Conservation (phyloP, 2,113 vertebrate species). For the Terrapene triunguis region DNA sequence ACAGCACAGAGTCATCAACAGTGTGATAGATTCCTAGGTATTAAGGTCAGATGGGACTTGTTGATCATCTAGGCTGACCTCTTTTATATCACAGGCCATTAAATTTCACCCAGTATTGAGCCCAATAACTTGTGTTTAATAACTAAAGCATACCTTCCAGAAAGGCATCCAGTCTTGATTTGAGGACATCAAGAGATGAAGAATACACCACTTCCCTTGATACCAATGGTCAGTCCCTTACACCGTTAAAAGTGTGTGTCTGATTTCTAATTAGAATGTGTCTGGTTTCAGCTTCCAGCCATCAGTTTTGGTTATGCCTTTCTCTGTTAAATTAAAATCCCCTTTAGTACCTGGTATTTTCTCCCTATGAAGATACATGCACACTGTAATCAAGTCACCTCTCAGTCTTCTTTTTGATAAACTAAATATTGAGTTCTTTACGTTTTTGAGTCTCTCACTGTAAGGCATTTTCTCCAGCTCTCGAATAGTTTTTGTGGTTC, state of each 20-base stretch:
- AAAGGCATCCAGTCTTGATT: not conserved
- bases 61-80: not conserved
- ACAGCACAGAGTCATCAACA: not conserved
- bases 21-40: not conserved
- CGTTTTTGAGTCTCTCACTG: not conserved
- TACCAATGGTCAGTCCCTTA: not conserved
- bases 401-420: not conserved
- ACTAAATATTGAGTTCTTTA: not conserved
- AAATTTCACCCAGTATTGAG: not conserved
- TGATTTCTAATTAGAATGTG: not conserved
- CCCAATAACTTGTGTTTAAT: constrained; percentile 22
- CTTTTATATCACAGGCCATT: constrained; percentile 33
- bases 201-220: rapidly evolving
- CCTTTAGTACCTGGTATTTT: not conserved
- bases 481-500: not conserved
- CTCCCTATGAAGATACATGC: not conserved
- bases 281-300: constrained; percentile 10
- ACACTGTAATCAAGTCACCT: not conserved
- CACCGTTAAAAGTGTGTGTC: not conserved
- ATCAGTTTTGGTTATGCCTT: not conserved
- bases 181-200: not conserved
- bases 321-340: not conserved
- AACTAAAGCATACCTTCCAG: constrained; percentile 34
- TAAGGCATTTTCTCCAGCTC: not conserved
- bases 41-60: not conserved